phyloP scores from a whole-genome alignment of 2,888 invertebrate genomes.

The Oxystoma pomonae region DNA sequence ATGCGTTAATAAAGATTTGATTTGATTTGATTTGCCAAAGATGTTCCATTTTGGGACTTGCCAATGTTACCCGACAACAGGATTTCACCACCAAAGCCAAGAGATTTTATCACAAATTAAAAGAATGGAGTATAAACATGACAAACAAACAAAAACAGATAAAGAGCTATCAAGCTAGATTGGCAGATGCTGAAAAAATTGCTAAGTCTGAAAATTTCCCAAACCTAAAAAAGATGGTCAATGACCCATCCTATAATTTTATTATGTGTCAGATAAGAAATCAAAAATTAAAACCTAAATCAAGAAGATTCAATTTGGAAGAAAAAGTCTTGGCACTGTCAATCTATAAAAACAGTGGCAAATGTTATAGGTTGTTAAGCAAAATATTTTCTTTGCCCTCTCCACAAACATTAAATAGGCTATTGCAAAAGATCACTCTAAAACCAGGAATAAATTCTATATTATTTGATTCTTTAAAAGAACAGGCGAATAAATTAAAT shows the following conservation, averaged over 20 bases:
- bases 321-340: constrained; percentile 28
- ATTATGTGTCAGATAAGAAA: constrained; percentile 16
- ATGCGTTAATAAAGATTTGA: too few species aligned
- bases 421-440: constrained; percentile 22
- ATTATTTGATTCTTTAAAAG: constrained; percentile 21
- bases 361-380: constrained; percentile 22
- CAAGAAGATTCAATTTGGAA: constrained; percentile 23
- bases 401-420: constrained; percentile 19
- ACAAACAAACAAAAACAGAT: background rate
- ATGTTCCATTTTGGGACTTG: background rate
- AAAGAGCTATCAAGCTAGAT: background rate
- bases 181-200: constrained; percentile 3
- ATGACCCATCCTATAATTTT: constrained; percentile 15
- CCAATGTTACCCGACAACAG: background rate
- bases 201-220: background rate
- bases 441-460: constrained; percentile 22
- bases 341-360: constrained; percentile 24
- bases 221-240: constrained; percentile 6
- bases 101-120: background rate
- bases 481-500: too few species aligned
- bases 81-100: background rate
- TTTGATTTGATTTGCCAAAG: background rate
- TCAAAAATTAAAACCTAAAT: constrained; percentile 19
- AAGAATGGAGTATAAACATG: background rate
- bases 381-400: constrained; percentile 27